phyloP scores from a whole-genome alignment of 2,797 vertebrate species.

The Anomalospiza imberbis region DNA sequence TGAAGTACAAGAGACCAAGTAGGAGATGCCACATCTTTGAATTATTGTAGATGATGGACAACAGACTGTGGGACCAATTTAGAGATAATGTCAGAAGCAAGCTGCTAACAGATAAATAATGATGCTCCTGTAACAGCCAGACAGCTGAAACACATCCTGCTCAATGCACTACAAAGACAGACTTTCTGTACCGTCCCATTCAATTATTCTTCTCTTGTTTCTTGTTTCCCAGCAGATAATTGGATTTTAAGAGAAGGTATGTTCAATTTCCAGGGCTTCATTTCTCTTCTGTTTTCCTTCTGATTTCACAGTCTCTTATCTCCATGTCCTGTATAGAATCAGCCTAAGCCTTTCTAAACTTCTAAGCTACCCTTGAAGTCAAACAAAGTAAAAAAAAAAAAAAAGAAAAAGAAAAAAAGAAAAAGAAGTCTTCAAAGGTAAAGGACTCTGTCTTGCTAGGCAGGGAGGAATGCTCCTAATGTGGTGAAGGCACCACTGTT shows the following conservation, averaged over 20 bases:
- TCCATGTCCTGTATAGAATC: not conserved
- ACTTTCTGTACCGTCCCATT: conserved; percentile 19
- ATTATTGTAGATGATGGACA: not conserved
- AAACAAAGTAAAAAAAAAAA: not conserved
- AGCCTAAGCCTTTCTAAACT: not conserved
- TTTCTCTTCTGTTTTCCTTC: conserved; percentile 17
- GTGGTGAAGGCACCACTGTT: not conserved
- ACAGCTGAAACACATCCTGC: not conserved
- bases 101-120: conserved; percentile 5
- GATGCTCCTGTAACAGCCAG: not conserved
- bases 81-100: conserved; percentile 15
- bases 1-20: not conserved
- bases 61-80: not conserved
- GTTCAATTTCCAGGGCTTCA: not conserved
- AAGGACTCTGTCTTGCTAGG: not conserved
- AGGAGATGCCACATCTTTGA: not conserved
- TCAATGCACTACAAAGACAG: not conserved
- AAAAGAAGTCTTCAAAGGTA: not conserved
- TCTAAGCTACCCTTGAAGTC: not conserved
- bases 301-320: not conserved
- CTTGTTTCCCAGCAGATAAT: conserved; percentile 28
- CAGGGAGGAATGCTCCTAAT: not conserved
- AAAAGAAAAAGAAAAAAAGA: fast-evolving
- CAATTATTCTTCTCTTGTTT: conserved; percentile 25
- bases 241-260: conserved; percentile 27